Evolutionary conservation across 2,113 vertebrate species (phyloP).

Genomic region (Clarias gariepinus): DNA sequence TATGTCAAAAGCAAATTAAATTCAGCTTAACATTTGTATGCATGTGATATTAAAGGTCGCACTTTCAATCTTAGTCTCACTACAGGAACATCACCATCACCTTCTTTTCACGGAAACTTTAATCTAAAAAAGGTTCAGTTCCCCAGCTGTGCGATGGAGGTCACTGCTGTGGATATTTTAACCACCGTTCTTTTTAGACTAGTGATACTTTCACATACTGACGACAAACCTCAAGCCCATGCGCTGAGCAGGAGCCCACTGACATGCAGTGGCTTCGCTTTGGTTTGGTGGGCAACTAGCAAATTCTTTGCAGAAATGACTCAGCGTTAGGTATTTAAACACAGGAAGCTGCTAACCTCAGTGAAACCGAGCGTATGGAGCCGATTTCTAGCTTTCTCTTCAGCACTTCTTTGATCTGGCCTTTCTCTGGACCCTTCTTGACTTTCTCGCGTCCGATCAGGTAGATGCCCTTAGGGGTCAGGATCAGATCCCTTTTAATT

Average conservation of each 20-base stretch:
- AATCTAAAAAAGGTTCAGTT: neutral
- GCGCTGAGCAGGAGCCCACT: neutral
- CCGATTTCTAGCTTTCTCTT: constrained; percentile 91
- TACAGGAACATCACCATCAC: neutral
- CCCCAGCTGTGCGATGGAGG: neutral
- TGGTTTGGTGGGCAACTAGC: neutral
- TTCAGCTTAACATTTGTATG: too few relatives aligned
- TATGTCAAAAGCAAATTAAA: too few relatives aligned
- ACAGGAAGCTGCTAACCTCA: constrained; percentile 71
- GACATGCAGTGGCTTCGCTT: neutral
- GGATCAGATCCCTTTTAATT: constrained; percentile 93
- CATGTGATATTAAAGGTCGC: too few relatives aligned
- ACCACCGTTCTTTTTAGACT: neutral
- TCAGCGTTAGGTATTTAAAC: neutral
- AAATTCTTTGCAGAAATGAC: constrained; percentile 22
- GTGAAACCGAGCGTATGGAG: constrained; percentile 77
- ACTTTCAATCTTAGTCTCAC: neutral
- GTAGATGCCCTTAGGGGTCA: constrained; percentile 90
- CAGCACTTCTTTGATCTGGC: constrained; percentile 90
- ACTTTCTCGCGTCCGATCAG: constrained; percentile 93
- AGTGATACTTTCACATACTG: neutral
- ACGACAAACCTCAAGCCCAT: neutral
- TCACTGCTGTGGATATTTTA: neutral
- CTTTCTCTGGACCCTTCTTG: constrained; percentile 95
- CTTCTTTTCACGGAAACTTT: neutral